phyloP scores from a whole-genome alignment of 92 coral and sea anemone genomes.

The Diadumene lineata region DNA sequence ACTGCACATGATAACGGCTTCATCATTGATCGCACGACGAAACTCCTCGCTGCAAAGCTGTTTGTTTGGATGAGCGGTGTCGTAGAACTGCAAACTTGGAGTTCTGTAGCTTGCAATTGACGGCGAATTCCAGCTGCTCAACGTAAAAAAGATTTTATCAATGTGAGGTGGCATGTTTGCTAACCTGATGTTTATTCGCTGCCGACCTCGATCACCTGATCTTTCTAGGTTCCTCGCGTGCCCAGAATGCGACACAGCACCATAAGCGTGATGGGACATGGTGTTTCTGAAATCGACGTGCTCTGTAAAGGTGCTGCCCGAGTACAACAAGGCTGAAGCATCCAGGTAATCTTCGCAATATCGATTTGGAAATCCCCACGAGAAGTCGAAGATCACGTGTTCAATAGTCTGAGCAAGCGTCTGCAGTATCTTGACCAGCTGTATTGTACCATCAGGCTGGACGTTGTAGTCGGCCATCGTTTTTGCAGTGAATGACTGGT shows the following conservation, averaged over 20 bases:
- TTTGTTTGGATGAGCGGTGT: conserved; percentile 35
- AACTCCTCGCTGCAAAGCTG: conserved; percentile 52
- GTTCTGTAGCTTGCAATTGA: conserved; percentile 37
- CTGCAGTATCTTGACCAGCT: conserved; percentile 51
- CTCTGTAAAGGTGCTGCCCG: conserved; percentile 28
- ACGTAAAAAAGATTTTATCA: conserved; percentile 54
- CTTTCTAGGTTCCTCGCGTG: background rate
- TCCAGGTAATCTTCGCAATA: conserved; percentile 45
- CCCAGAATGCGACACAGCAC: conserved; percentile 58
- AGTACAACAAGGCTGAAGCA: conserved; percentile 53
- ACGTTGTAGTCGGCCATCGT: conserved; percentile 56
- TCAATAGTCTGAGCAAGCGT: conserved; percentile 49
- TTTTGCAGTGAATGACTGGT: conserved; percentile 16
- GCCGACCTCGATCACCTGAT: conserved; percentile 37
- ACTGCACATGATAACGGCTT: conserved; percentile 48
- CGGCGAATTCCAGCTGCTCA: conserved; percentile 59
- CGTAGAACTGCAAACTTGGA: conserved; percentile 56
- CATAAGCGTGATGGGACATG: background rate
- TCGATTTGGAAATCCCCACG: conserved; percentile 50
- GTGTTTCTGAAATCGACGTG: conserved; percentile 42
- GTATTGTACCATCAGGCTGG: conserved; percentile 51
- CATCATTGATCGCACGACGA: conserved; percentile 6
- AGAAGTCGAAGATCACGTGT: conserved; percentile 58
- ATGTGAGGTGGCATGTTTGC: conserved; percentile 39
- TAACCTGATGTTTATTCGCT: conserved; percentile 34